These are phyloP conservation scores for Chironomus striatipennis DNA, from an alignment of 1,140 invertebrate genomes.

Conservation along the genomic window DNA sequence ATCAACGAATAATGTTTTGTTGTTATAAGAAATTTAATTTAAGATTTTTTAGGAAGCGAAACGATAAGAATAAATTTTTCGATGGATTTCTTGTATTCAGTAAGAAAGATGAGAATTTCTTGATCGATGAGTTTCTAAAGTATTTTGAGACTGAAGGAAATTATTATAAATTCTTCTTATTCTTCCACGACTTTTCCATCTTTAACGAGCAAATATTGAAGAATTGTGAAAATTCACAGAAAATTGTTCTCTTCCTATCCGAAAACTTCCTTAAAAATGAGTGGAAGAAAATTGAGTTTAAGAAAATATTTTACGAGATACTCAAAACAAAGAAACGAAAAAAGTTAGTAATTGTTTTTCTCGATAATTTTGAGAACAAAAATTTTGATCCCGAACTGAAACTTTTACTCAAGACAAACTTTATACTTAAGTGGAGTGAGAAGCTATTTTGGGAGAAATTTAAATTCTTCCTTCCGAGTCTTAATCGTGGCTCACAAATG, in stretches of 20 bases:
- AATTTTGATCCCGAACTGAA: constrained; percentile 11
- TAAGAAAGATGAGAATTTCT: constrained; percentile 2
- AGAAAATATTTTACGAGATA: constrained; percentile 19
- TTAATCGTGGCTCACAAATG: neutral
- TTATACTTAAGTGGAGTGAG: neutral
- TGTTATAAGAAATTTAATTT: constrained; percentile 20
- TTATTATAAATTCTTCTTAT: constrained; percentile 17
- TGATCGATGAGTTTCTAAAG: constrained; percentile 6
- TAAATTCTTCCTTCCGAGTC: constrained; percentile 3
- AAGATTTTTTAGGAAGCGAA: neutral
- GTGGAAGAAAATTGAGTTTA: constrained; percentile 20
- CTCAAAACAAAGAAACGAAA: constrained; percentile 19
- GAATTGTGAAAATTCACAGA: constrained; percentile 20
- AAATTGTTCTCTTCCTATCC: constrained; percentile 6
- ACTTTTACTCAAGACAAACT: neutral
- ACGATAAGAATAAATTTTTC: constrained; percentile 17
- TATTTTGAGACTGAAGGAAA: constrained; percentile 16
- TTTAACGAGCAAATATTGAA: constrained; percentile 9
- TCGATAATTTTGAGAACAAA: constrained; percentile 17
- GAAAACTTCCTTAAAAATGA: constrained; percentile 12
- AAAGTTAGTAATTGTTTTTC: constrained; percentile 10
- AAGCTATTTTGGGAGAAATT: constrained; percentile 18
- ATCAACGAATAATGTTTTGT: constrained; percentile 16
- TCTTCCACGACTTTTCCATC: constrained; percentile 8
- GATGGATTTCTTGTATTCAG: constrained; percentile 10